Base-by-base conservation (phyloP, 2,113 vertebrate genomes). In the Sebastes schlegelii region DNA sequence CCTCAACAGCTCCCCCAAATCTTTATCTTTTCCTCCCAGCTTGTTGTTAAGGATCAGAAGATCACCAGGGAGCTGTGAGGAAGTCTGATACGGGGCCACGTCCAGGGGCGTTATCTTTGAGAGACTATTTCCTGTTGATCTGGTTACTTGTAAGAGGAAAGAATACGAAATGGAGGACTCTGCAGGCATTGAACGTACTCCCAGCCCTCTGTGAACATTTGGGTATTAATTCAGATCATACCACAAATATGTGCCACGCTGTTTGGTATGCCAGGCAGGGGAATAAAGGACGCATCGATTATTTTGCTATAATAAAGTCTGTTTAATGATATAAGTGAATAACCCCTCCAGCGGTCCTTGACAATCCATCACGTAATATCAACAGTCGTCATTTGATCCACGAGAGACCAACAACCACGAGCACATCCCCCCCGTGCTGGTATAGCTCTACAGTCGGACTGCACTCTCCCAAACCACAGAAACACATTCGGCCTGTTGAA, bases 401-500 rank as follows among this genome's bases (percentile, higher is more conserved):
- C 48, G 49, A 48, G n/a, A 84, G 60, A 55, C 43, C 10, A 55
- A n/a, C 45, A 84, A 79, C 84, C 34, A 19, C 14, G n/a, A 6
- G 34, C 34, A 34, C 34, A 34, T 34, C n/a, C 86, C 19, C 13
- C n/a, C 89, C 13, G 90, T 92, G 91, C 91, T 89, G 42, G 40
- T 21, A 34, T 34, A 10, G n/a, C 14, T 58, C 2, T 17, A 16
- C 40, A 58, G 34, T 1, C 12, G 19, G 26, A 62, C 51, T 67
- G 63, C 40, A 84, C 77, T 64, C 46, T 88, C 77, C 46, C 57
- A 73, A 40, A 46, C 85, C 61, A 10, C 83, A 77, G 62, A 48
- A 21, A 54, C 45, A 42, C 48, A 45, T 67, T 48, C 46, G 86
- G 86, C 86, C 81, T 89, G 84, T 88, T 87, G 92, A 90, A 88